Evolutionary conservation across 1,140 invertebrate species (phyloP).

Genomic region (Wiebesia pumilae): DNA sequence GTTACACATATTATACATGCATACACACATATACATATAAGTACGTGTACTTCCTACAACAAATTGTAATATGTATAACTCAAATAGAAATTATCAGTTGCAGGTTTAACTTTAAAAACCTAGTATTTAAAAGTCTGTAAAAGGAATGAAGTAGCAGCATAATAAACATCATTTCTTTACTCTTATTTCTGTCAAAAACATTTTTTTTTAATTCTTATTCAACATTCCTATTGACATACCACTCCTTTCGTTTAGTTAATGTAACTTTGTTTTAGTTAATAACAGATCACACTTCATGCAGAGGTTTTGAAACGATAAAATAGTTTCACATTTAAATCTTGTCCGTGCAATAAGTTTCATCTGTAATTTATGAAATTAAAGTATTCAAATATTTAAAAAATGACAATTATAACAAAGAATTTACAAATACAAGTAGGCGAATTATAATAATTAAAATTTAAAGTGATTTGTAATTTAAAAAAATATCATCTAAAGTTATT

Average conservation of each 20-base stretch:
- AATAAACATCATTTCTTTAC: conserved; percentile 50
- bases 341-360: no score
- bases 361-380: no score
- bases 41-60: conserved; percentile 32
- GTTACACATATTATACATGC: background rate
- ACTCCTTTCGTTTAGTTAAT: background rate
- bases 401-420: no score
- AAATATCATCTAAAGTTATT: no score
- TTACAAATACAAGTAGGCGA: no score
- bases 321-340: no score
- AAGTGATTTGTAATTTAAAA: no score
- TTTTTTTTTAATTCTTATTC: background rate
- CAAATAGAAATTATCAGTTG: conserved; percentile 12
- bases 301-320: no score
- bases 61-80: conserved; percentile 36
- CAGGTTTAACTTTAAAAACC: conserved; percentile 11
- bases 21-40: background rate
- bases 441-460: no score
- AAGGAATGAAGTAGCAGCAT: conserved; percentile 23
- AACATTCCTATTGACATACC: background rate
- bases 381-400: no score
- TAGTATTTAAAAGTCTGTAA: conserved; percentile 39
- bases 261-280: background rate
- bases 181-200: background rate
- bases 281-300: background rate